Conservation (phyloP, 2,113 vertebrate species). For the Coregonus clupeaformis region DNA sequence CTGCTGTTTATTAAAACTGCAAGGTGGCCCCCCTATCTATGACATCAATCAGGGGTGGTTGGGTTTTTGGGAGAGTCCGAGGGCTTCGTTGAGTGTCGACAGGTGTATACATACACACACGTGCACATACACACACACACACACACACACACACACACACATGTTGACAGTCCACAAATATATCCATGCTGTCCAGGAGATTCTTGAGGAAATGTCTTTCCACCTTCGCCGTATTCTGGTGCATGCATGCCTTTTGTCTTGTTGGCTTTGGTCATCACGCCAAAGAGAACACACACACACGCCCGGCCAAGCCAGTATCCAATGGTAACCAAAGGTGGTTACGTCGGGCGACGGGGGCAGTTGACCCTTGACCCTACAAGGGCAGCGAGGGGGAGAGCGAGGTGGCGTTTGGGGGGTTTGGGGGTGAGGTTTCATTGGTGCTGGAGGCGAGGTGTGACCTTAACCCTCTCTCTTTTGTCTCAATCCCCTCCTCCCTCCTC, state of each 20-base stretch:
- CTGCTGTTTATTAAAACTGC: constrained; percentile 70
- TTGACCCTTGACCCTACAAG: constrained; percentile 28
- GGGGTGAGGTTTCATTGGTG: constrained; percentile 68
- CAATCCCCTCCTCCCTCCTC: constrained; percentile 37
- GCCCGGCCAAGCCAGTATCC: constrained; percentile 62
- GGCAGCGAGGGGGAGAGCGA: constrained; percentile 64
- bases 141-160: constrained; percentile 42
- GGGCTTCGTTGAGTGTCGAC: constrained; percentile 33
- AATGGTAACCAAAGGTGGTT: constrained; percentile 42
- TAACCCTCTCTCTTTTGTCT: constrained; percentile 63
- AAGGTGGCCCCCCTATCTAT: constrained; percentile 63
- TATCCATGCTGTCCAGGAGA: constrained; percentile 17
- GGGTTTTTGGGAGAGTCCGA: constrained; percentile 7
- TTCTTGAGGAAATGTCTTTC: constrained; percentile 18
- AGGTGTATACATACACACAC: constrained; percentile 25
- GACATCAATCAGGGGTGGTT: constrained; percentile 49
- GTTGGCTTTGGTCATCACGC: not conserved
- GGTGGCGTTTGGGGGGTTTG: constrained; percentile 61
- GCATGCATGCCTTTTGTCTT: constrained; percentile 17
- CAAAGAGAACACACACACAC: not conserved
- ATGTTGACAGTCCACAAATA: constrained; percentile 50
- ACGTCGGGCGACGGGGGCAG: not conserved
- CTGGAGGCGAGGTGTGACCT: constrained; percentile 65
- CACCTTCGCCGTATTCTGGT: constrained; percentile 21
- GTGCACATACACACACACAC: constrained; percentile 15